Percentiles rank a stretch among this genome's conserved stretches.
Conservation (phyloP, 2,113 vertebrate genomes). For the Brachypodius melanocephalos region DNA sequence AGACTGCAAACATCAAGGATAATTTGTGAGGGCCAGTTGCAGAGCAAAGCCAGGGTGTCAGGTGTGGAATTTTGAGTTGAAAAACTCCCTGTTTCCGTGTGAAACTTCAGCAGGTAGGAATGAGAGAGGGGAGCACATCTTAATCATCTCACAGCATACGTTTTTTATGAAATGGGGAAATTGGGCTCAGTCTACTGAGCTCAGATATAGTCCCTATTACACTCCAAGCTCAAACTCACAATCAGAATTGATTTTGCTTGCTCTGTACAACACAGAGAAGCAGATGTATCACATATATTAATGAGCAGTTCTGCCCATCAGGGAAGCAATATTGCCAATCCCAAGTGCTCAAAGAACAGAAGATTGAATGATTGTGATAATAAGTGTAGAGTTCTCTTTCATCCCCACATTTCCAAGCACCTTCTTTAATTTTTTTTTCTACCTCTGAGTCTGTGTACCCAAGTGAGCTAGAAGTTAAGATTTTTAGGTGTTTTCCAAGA, state of each 20-base stretch:
- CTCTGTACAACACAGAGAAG: neutral
- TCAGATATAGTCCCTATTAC: neutral
- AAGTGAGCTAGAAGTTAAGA: neutral
- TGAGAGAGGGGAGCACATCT: neutral
- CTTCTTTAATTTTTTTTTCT: neutral
- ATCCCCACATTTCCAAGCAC: neutral
- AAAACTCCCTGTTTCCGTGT: neutral
- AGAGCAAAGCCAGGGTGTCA: neutral
- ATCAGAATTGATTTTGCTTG: slow-evolving; percentile 23
- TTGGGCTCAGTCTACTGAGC: neutral
- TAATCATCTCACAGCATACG: neutral
- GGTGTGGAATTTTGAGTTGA: neutral
- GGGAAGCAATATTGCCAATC: slow-evolving; percentile 4
- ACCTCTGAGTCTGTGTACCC: neutral
- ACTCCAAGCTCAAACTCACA: neutral
- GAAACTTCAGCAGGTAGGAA: neutral
- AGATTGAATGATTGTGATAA: neutral
- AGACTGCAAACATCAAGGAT: neutral
- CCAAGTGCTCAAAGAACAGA: neutral
- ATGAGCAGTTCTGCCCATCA: slow-evolving; percentile 14
- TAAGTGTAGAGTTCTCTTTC: neutral
- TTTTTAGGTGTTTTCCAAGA: neutral
- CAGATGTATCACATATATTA: slow-evolving; percentile 20
- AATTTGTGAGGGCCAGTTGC: neutral
- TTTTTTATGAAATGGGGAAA: slow-evolving; percentile 28